Percentiles rank a stretch among this genome's conserved stretches.
These are phyloP conservation scores for Pristionchus pacificus DNA, from an alignment of 1,140 invertebrate genomes.

Conservation along the genomic window DNA sequence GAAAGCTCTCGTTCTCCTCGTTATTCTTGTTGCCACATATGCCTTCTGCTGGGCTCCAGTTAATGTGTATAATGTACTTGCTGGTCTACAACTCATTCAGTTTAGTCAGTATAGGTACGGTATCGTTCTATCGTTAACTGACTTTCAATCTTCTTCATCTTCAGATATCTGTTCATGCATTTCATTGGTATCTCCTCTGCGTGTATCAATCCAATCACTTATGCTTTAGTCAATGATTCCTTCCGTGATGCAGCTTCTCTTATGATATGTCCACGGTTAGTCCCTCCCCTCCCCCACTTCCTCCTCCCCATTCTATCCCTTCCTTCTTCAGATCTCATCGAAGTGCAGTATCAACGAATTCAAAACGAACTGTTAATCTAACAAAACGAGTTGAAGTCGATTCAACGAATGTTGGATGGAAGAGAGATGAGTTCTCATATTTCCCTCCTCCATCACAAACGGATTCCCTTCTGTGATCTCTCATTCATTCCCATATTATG, in stretches of 20 bases:
- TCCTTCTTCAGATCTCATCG: too few species aligned
- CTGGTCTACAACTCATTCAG: conserved; percentile 53
- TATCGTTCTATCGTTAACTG: conserved; percentile 16
- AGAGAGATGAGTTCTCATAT: too few species aligned
- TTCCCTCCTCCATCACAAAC: not conserved
- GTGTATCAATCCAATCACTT: conserved; percentile 53
- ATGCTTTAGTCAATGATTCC: conserved; percentile 49
- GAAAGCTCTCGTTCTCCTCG: conserved; percentile 46
- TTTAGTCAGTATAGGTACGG: conserved; percentile 53
- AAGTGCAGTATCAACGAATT: not conserved
- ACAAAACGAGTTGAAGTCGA: not conserved
- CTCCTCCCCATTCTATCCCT: too few species aligned
- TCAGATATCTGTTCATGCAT: conserved; percentile 54
- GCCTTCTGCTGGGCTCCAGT: conserved; percentile 52
- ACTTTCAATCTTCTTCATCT: not conserved
- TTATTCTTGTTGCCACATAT: conserved; percentile 50
- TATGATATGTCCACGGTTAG: not conserved
- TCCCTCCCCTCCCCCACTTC: too few species aligned
- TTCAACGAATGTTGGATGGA: too few species aligned
- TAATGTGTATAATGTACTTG: conserved; percentile 54
- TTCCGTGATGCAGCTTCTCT: conserved; percentile 26
- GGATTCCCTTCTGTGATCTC: not conserved
- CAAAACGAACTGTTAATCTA: not conserved
- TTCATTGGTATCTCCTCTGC: conserved; percentile 53
- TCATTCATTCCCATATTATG: not conserved